Percentiles rank a stretch among this genome's conserved stretches.
These are phyloP conservation scores for Netelia virgata DNA, from an alignment of 2,888 invertebrate genomes.

Conservation along the genomic window DNA sequence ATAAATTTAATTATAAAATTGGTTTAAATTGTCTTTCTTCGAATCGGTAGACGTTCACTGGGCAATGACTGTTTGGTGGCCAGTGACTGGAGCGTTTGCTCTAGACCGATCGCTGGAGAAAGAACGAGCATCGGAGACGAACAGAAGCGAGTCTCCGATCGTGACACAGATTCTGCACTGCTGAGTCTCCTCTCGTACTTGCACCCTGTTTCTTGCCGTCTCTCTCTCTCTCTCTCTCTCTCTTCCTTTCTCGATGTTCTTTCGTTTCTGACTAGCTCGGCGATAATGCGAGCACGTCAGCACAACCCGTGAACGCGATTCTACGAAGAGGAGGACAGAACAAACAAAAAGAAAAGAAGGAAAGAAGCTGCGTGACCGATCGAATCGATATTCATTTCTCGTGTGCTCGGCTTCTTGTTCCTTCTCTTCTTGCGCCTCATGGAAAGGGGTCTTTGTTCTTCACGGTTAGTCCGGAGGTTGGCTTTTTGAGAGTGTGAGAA, in stretches of 20 bases:
- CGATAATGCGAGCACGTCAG: constrained; percentile 67
- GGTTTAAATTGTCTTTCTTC: constrained; percentile 2
- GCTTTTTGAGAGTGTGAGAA: constrained; percentile 54
- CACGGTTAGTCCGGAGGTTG: constrained; percentile 8
- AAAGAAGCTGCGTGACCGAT: constrained; percentile 67
- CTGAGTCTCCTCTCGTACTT: constrained; percentile 44
- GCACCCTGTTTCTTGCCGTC: constrained; percentile 35
- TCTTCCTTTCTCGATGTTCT: constrained; percentile 18
- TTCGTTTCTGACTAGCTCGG: constrained; percentile 35
- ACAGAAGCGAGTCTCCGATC: constrained; percentile 63
- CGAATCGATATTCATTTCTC: constrained; percentile 65
- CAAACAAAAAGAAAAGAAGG: constrained; percentile 6
- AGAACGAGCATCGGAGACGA: constrained; percentile 47
- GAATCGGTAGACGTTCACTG: not conserved
- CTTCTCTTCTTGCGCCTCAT: constrained; percentile 25
- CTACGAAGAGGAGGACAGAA: constrained; percentile 3
- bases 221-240: constrained; percentile 31
- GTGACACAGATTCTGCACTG: constrained; percentile 61
- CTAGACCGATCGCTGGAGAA: constrained; percentile 7
- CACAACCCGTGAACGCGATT: constrained; percentile 53
- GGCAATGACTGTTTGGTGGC: constrained; percentile 2
- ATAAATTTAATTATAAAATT: not conserved
- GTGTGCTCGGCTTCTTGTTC: constrained; percentile 47
- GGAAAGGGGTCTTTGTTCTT: constrained; percentile 61
- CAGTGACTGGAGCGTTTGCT: not conserved